Conservation (phyloP, 2,888 invertebrate species). For the Tricholauxania praeusta region DNA sequence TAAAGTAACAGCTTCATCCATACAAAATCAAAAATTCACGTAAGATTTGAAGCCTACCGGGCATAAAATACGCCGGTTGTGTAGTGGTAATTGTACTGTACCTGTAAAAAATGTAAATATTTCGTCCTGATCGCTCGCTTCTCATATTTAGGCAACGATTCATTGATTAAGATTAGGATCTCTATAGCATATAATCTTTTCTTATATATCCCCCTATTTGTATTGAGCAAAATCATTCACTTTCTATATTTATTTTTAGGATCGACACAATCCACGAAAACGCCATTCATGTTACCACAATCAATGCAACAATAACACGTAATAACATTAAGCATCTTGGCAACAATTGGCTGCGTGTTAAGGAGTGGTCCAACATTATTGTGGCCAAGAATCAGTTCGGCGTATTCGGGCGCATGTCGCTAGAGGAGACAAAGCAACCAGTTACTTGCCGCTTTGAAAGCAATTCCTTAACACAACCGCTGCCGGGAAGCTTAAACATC, state of each 20-base stretch:
- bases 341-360: slow-evolving; percentile 61
- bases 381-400: slow-evolving; percentile 62
- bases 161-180: too few relatives aligned
- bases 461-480: slow-evolving; percentile 60
- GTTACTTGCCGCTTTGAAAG: slow-evolving; percentile 61
- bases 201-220: too few relatives aligned
- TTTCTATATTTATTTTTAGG: slow-evolving; percentile 49
- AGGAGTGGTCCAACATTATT: slow-evolving; percentile 58
- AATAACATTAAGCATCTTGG: slow-evolving; percentile 60
- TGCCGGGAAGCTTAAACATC: slow-evolving; percentile 61
- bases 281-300: slow-evolving; percentile 61
- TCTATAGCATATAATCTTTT: too few relatives aligned
- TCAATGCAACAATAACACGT: slow-evolving; percentile 57
- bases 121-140: too few relatives aligned
- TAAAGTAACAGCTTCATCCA: too few relatives aligned
- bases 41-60: too few relatives aligned
- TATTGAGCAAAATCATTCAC: too few relatives aligned
- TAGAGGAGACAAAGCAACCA: slow-evolving; percentile 54
- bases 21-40: too few relatives aligned
- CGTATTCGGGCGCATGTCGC: slow-evolving; percentile 55
- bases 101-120: too few relatives aligned
- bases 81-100: too few relatives aligned
- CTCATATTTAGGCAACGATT: too few relatives aligned
- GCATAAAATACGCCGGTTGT: too few relatives aligned
- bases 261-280: slow-evolving; percentile 60